phyloP scores from a whole-genome alignment of 2,888 invertebrate species.

The Perizoma flavofasciatum region DNA sequence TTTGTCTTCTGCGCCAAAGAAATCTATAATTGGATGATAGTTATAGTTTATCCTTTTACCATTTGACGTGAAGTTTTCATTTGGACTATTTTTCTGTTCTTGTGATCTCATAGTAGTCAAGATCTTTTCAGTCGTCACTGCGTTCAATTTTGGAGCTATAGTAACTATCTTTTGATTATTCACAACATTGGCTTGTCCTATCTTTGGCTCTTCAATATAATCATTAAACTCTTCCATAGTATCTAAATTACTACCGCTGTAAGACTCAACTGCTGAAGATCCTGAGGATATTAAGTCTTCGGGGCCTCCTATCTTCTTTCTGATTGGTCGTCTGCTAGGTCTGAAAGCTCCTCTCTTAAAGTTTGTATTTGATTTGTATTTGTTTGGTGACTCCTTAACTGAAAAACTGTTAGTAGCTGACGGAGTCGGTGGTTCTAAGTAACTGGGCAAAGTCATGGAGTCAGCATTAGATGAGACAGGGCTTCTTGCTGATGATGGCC shows the following conservation, averaged over 20 bases:
- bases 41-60: slow-evolving; percentile 89
- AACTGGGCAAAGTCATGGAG: slow-evolving; percentile 72
- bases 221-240: slow-evolving; percentile 66
- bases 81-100: slow-evolving; percentile 46
- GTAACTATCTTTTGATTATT: slow-evolving; percentile 53
- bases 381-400: slow-evolving; percentile 61
- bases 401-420: slow-evolving; percentile 64
- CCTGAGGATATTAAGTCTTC: slow-evolving; percentile 75
- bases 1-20: slow-evolving; percentile 83
- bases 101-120: slow-evolving; percentile 46
- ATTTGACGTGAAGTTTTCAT: slow-evolving; percentile 54
- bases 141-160: slow-evolving; percentile 67
- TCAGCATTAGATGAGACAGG: slow-evolving; percentile 56
- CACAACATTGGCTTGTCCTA: slow-evolving; percentile 50
- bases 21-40: slow-evolving; percentile 93
- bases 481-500: slow-evolving; percentile 57
- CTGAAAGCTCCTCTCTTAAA: slow-evolving; percentile 70
- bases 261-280: slow-evolving; percentile 67
- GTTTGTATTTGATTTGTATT: slow-evolving; percentile 62
- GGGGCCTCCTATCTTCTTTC: slow-evolving; percentile 70
- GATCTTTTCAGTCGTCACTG: slow-evolving; percentile 57
- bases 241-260: slow-evolving; percentile 55
- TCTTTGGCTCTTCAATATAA: slow-evolving; percentile 60
- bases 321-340: slow-evolving; percentile 70
- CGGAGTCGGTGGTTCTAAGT: slow-evolving; percentile 76